Percentiles rank a stretch among this genome's conserved stretches.
Conservation (phyloP, 2,113 vertebrate species). For the Pterophyllum scalare region DNA sequence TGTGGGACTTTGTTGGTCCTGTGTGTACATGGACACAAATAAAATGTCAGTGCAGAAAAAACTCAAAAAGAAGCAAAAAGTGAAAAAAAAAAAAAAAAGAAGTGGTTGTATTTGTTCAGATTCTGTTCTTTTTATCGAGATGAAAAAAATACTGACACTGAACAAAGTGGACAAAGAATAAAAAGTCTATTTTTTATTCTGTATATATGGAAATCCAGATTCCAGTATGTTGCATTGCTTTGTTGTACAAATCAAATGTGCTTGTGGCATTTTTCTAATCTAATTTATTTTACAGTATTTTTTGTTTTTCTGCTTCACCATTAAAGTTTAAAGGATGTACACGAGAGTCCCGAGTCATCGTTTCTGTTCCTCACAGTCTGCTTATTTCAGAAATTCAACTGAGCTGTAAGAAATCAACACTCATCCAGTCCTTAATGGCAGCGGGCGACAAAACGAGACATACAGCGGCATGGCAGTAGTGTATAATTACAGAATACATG, state of each 20-base stretch:
- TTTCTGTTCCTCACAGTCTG: neutral
- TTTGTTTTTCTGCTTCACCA: conserved; percentile 84
- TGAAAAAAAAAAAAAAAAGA: conserved; percentile 34
- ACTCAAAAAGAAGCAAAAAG: conserved; percentile 38
- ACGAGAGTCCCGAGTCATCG: conserved; percentile 45
- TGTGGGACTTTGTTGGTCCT: neutral
- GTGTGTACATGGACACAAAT: conserved; percentile 27
- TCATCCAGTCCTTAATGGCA: no score
- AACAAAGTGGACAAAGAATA: conserved; percentile 80
- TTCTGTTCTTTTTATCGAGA: conserved; percentile 66
- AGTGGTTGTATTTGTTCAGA: conserved; percentile 65
- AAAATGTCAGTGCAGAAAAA: conserved; percentile 52
- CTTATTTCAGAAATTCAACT: no score
- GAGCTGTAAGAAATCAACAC: no score
- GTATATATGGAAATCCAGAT: conserved; percentile 78
- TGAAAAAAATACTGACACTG: conserved; percentile 72
- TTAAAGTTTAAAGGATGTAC: conserved; percentile 88
- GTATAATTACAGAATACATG: no score
- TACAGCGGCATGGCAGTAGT: no score
- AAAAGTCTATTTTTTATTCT: conserved; percentile 84
- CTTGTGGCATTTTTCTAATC: conserved; percentile 84
- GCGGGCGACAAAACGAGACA: no score
- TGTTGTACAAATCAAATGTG: conserved; percentile 87
- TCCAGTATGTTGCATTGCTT: conserved; percentile 79
- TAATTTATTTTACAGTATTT: conserved; percentile 92